Evolutionary conservation across 1,140 invertebrate genomes (phyloP).

Genomic region (Popillia japonica): DNA sequence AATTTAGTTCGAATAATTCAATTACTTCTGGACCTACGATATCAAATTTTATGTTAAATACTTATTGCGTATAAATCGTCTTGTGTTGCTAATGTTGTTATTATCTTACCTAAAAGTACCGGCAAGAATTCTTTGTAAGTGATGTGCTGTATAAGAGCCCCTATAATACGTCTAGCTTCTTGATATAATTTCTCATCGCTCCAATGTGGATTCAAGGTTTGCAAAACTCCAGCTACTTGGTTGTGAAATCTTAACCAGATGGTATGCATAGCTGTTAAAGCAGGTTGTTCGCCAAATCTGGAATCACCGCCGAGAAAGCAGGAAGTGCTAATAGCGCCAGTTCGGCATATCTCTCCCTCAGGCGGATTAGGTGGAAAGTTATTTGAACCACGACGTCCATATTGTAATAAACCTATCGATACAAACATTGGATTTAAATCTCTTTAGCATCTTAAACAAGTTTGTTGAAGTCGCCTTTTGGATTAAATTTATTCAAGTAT

Average conservation of each 20-base stretch:
- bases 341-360: conserved; percentile 67
- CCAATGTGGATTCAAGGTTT: conserved; percentile 84
- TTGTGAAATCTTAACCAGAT: conserved; percentile 92
- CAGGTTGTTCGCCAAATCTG: conserved; percentile 86
- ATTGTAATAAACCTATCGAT: conserved; percentile 69
- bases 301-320: conserved; percentile 82
- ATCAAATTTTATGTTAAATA: background rate
- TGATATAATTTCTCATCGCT: conserved; percentile 88
- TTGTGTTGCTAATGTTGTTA: background rate
- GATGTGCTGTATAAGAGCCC: conserved; percentile 85
- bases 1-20: conserved; percentile 74
- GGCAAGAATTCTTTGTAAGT: conserved; percentile 91
- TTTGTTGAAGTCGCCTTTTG: too few relatives aligned
- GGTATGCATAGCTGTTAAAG: conserved; percentile 85
- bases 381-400: conserved; percentile 62
- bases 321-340: conserved; percentile 71
- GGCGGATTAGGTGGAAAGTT: conserved; percentile 59
- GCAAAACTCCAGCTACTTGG: conserved; percentile 79
- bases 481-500: too few relatives aligned
- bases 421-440: background rate
- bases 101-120: conserved; percentile 73
- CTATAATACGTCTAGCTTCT: conserved; percentile 84
- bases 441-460: too few relatives aligned
- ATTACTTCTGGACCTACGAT: conserved; percentile 71
- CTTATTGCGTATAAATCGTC: too few relatives aligned